phyloP scores from a whole-genome alignment of 2,888 invertebrate species.

The Agriopis leucophaearia region DNA sequence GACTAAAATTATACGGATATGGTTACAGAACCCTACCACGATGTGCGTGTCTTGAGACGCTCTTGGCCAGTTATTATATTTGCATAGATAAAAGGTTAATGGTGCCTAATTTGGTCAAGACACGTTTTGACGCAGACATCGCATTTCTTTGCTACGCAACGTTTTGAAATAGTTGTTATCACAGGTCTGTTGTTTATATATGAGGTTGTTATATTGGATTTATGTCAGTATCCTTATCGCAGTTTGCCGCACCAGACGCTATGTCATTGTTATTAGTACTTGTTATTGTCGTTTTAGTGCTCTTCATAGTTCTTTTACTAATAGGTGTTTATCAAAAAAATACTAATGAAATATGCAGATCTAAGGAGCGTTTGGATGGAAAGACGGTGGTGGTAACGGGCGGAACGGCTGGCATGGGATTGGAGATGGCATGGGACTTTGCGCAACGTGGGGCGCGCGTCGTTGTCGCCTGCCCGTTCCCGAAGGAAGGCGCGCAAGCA shows the following conservation, averaged over 20 bases:
- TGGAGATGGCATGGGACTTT: constrained; percentile 67
- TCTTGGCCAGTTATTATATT: no score
- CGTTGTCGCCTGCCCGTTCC: constrained; percentile 68
- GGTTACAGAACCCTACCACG: no score
- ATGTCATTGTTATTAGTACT: neutral
- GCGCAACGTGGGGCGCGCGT: constrained; percentile 66
- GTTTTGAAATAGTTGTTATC: no score
- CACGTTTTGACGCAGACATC: no score
- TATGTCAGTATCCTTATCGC: neutral
- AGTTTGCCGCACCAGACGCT: constrained; percentile 1
- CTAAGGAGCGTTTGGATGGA: constrained; percentile 54
- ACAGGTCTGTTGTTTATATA: no score
- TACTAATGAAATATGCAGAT: constrained; percentile 49
- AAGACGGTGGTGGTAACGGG: constrained; percentile 67
- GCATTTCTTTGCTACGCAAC: no score
- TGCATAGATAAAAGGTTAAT: no score
- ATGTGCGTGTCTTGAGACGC: no score
- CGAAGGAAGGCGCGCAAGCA: constrained; percentile 61
- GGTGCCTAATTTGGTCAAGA: no score
- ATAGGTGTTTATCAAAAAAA: constrained; percentile 32
- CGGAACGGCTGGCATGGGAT: constrained; percentile 70
- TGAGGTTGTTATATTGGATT: no score
- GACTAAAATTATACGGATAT: no score
- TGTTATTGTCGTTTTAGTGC: neutral
- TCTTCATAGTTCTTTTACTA: neutral